phyloP scores from a whole-genome alignment of 1,140 invertebrate genomes.

The Drosophila oshimai region DNA sequence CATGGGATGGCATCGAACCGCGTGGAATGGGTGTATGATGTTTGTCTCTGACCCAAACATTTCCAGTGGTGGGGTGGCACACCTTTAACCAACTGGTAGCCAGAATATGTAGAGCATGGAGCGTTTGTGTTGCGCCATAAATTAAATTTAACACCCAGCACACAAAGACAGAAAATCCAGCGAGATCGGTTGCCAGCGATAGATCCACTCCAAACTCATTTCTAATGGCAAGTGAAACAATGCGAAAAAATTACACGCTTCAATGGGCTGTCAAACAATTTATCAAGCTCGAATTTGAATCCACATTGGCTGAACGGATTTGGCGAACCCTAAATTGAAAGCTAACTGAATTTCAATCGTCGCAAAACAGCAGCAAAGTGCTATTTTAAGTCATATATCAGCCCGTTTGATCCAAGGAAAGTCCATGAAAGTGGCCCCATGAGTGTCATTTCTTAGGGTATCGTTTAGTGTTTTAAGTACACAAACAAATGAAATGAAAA shows the following conservation, averaged over 20 bases:
- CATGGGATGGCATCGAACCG: constrained; percentile 31
- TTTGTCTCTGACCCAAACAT: constrained; percentile 41
- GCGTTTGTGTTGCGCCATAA: constrained; percentile 70
- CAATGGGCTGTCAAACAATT: constrained; percentile 37
- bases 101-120: constrained; percentile 76
- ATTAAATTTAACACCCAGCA: constrained; percentile 73
- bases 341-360: constrained; percentile 13
- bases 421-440: constrained; percentile 36
- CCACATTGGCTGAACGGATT: not conserved
- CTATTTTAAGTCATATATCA: constrained; percentile 2
- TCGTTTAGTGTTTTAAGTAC: constrained; percentile 29
- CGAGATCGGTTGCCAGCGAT: constrained; percentile 44
- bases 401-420: constrained; percentile 36
- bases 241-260: constrained; percentile 46
- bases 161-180: constrained; percentile 11
- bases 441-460: constrained; percentile 15
- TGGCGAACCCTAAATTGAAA: constrained; percentile 25
- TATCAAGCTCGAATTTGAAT: constrained; percentile 33
- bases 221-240: constrained; percentile 50
- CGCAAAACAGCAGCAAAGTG: not conserved
- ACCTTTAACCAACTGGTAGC: constrained; percentile 48
- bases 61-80: constrained; percentile 16
- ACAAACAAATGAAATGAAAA: constrained; percentile 1
- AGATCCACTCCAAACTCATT: constrained; percentile 30
- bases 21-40: constrained; percentile 9